These are phyloP conservation scores for Xyrauchen texanus DNA, from an alignment of 2,113 vertebrate genomes.

Conservation along the genomic window DNA sequence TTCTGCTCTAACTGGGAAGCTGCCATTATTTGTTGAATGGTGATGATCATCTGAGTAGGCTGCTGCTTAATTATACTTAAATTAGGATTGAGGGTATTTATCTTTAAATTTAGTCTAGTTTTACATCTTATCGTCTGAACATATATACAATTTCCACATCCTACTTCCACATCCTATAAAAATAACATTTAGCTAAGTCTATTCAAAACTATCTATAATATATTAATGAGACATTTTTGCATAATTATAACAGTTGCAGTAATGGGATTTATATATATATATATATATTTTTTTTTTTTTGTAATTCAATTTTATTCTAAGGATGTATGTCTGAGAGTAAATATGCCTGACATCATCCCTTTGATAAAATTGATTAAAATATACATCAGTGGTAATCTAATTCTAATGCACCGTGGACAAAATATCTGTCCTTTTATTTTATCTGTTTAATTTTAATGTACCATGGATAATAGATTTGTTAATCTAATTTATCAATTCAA, in stretches of 20 bases:
- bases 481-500: neutral
- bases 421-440: too few species aligned
- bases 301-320: neutral
- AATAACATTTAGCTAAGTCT: neutral
- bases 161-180: neutral
- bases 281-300: neutral
- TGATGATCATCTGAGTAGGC: neutral
- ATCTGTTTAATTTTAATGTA: too few species aligned
- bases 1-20: neutral
- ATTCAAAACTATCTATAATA: neutral
- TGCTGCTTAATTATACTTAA: constrained; percentile 7
- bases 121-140: neutral
- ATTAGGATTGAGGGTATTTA: neutral
- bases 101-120: neutral
- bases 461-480: neutral
- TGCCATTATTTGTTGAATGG: neutral
- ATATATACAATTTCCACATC: neutral
- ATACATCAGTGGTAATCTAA: too few species aligned
- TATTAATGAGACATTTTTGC: neutral
- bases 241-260: neutral
- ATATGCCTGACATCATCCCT: neutral
- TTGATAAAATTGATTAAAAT: too few species aligned
- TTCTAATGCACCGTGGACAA: neutral
- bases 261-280: neutral
- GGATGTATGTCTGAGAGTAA: neutral